These are phyloP conservation scores for Zoanthus sansibaricus DNA, from an alignment of 92 coral and sea anemone genomes.

Conservation along the genomic window DNA sequence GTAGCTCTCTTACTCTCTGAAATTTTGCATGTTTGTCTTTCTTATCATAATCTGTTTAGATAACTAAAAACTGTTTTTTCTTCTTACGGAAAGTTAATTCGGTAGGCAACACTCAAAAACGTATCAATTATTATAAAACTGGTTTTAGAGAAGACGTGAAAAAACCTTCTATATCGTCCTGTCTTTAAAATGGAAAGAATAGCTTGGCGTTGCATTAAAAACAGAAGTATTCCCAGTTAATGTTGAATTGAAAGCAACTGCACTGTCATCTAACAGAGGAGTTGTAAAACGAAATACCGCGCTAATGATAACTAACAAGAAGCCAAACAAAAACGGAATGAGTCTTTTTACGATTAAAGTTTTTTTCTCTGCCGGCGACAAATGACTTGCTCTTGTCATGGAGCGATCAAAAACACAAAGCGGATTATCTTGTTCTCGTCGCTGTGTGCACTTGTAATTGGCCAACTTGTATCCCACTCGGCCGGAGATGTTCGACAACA, in stretches of 20 bases:
- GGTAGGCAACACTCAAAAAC: too few species aligned
- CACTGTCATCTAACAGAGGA: neutral
- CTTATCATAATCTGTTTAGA: too few species aligned
- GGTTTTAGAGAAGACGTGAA: too few species aligned
- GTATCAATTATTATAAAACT: too few species aligned
- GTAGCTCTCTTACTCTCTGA: too few species aligned
- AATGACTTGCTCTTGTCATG: conserved; percentile 2
- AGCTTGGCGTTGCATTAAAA: conserved; percentile 10
- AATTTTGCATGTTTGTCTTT: too few species aligned
- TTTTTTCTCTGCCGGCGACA: conserved; percentile 22
- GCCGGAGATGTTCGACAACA: neutral
- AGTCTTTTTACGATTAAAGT: conserved; percentile 16
- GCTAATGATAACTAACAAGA: conserved; percentile 7
- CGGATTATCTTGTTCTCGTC: neutral
- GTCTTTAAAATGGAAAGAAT: neutral
- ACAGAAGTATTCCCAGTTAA: neutral
- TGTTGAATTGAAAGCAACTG: neutral
- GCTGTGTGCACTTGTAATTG: neutral
- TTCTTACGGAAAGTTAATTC: too few species aligned
- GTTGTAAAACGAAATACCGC: conserved; percentile 21
- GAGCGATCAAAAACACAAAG: neutral
- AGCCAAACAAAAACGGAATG: conserved; percentile 10
- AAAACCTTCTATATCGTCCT: too few species aligned
- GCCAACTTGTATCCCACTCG: conserved; percentile 41
- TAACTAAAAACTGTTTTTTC: too few species aligned